Percentiles rank a stretch among this genome's conserved stretches.
Evolutionary conservation across 2,797 vertebrate species (phyloP).

Genomic region (Pachyuromys duprasi): DNA sequence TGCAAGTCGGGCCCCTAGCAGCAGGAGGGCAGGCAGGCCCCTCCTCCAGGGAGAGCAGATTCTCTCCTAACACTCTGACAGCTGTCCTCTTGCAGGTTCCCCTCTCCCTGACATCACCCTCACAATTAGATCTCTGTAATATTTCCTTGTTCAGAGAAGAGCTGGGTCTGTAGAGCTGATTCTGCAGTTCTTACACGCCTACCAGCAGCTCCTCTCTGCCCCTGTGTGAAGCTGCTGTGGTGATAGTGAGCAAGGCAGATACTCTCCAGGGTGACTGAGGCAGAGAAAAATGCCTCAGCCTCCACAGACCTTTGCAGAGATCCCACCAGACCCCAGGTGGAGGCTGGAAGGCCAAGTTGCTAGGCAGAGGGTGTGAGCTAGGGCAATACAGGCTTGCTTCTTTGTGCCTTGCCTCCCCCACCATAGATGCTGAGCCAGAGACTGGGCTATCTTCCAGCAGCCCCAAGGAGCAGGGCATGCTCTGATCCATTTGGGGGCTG

Average conservation of each 20-base stretch:
- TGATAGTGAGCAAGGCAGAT: background rate
- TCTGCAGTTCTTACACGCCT: background rate
- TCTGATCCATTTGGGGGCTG: background rate
- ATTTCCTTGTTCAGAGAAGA: background rate
- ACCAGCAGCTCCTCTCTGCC: background rate
- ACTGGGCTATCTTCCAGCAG: constrained; percentile 61
- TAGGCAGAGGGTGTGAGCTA: background rate
- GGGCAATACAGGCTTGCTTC: background rate
- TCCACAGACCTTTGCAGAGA: background rate
- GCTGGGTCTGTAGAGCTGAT: background rate
- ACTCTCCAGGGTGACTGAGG: background rate
- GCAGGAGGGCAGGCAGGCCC: background rate
- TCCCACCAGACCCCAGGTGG: background rate
- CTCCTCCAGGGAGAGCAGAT: background rate
- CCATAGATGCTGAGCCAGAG: constrained; percentile 50
- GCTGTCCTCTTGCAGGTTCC: background rate
- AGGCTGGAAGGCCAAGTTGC: background rate
- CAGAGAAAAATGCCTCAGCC: background rate
- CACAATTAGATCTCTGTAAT: background rate
- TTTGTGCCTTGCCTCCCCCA: background rate
- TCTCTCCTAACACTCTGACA: background rate
- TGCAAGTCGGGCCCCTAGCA: background rate
- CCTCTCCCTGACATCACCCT: background rate
- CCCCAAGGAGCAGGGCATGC: constrained; percentile 42
- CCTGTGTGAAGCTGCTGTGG: background rate